These are phyloP conservation scores for Phataginus tricuspis DNA, from an alignment of 2,797 vertebrate genomes.

Conservation along the genomic window DNA sequence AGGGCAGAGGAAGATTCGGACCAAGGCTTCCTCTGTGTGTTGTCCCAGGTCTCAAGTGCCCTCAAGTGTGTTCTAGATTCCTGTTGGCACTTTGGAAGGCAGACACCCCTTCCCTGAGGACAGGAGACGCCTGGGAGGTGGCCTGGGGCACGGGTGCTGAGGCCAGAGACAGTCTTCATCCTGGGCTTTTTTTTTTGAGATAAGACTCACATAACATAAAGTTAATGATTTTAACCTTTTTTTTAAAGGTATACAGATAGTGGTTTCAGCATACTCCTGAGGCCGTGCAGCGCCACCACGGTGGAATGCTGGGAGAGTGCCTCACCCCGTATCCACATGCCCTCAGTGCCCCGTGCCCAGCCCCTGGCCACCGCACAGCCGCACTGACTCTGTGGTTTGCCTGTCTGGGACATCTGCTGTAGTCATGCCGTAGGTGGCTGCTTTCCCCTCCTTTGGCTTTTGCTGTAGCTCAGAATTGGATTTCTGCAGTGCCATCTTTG, in stretches of 20 bases:
- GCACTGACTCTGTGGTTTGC: not conserved
- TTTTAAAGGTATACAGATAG: not conserved
- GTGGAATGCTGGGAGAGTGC: not conserved
- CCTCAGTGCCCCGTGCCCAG: rapidly evolving
- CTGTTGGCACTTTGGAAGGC: not conserved
- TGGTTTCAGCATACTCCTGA: not conserved
- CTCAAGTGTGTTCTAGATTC: not conserved
- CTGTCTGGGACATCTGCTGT: not conserved
- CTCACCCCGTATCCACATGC: rapidly evolving
- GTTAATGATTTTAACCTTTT: not conserved
- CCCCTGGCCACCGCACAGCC: not conserved
- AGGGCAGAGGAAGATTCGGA: not conserved
- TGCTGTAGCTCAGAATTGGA: not conserved
- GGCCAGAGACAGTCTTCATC: not conserved
- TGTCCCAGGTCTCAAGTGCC: not conserved
- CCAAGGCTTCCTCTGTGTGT: not conserved
- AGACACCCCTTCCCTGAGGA: not conserved
- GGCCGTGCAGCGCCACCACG: not conserved
- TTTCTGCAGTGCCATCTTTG: not conserved
- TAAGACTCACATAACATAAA: not conserved
- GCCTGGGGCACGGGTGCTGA: not conserved
- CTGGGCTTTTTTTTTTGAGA: not conserved
- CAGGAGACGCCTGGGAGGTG: not conserved
- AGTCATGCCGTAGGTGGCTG: not conserved
- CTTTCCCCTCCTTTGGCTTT: not conserved